A percentile compares a stretch with the other conserved stretches of the same genome.
Evolutionary conservation across 2,113 vertebrate genomes (phyloP).

Genomic region (Gymnarchus niloticus): DNA sequence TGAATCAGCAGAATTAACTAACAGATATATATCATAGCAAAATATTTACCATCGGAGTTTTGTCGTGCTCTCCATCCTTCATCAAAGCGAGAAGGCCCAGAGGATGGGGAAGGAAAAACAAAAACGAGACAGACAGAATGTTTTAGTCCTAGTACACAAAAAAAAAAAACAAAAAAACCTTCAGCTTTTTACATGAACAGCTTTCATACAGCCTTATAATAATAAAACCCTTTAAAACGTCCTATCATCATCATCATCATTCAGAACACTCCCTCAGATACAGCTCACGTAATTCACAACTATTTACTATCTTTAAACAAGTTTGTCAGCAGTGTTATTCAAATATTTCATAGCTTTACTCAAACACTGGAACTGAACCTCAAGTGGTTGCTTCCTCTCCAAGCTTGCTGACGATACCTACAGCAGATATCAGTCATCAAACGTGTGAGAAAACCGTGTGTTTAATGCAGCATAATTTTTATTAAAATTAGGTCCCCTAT

Average conservation of each 20-base stretch:
- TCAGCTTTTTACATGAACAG: neutral
- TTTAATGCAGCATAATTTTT: neutral
- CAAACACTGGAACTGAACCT: neutral
- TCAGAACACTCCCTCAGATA: neutral
- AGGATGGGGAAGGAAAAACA: conserved; percentile 57
- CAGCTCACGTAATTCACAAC: neutral
- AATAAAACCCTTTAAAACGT: neutral
- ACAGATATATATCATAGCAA: conserved; percentile 40
- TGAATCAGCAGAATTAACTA: conserved; percentile 21
- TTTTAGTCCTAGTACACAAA: conserved; percentile 28
- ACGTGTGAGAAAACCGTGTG: neutral
- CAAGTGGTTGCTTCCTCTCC: neutral
- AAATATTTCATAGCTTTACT: neutral
- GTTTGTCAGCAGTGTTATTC: neutral
- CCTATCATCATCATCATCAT: neutral
- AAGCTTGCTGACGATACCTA: neutral
- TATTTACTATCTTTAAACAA: neutral
- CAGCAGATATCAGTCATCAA: neutral
- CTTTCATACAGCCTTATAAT: neutral
- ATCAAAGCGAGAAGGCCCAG: conserved; percentile 58
- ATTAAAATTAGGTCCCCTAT: neutral
- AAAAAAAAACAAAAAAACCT: neutral
- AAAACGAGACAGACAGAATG: conserved; percentile 53
- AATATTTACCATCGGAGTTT: conserved; percentile 68
- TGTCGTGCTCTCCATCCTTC: conserved; percentile 73